These are phyloP conservation scores for Rhorus exstirpatorius DNA, from an alignment of 2,888 invertebrate species.

Conservation along the genomic window DNA sequence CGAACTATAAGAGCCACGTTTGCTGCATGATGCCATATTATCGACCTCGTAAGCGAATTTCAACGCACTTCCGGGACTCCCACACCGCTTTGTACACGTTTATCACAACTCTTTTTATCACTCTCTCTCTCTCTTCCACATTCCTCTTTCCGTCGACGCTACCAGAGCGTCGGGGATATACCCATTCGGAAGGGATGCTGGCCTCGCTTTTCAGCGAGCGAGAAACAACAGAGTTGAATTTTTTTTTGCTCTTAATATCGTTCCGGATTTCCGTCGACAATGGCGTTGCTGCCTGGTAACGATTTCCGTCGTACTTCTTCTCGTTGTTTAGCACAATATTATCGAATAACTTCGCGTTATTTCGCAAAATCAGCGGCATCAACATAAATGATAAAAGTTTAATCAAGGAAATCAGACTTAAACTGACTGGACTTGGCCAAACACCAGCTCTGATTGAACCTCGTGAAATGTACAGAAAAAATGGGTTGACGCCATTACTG, in stretches of 20 bases:
- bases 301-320: not conserved
- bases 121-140: not conserved
- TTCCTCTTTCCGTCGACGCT: constrained; percentile 28
- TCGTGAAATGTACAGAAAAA: not conserved
- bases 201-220: constrained; percentile 37
- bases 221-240: not conserved
- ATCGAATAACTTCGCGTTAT: constrained; percentile 32
- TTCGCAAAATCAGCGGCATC: not conserved
- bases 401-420: constrained; percentile 6
- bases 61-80: constrained; percentile 66
- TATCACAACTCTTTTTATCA: constrained; percentile 55
- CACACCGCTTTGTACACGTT: constrained; percentile 66
- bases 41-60: constrained; percentile 73
- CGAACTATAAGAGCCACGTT: constrained; percentile 8
- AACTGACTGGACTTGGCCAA: too few relatives aligned
- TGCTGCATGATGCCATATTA: constrained; percentile 64
- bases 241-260: constrained; percentile 19
- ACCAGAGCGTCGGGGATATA: constrained; percentile 3
- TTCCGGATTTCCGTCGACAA: constrained; percentile 32
- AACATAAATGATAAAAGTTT: constrained; percentile 9
- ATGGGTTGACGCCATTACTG: too few relatives aligned
- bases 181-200: constrained; percentile 15
- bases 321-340: constrained; percentile 24
- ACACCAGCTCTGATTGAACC: too few relatives aligned
- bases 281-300: constrained; percentile 12